Evolutionary conservation across 1,140 invertebrate genomes (phyloP), one percentile per base, ranked within the genome.

Genomic region (Bombus haemorrhoidalis): DNA sequence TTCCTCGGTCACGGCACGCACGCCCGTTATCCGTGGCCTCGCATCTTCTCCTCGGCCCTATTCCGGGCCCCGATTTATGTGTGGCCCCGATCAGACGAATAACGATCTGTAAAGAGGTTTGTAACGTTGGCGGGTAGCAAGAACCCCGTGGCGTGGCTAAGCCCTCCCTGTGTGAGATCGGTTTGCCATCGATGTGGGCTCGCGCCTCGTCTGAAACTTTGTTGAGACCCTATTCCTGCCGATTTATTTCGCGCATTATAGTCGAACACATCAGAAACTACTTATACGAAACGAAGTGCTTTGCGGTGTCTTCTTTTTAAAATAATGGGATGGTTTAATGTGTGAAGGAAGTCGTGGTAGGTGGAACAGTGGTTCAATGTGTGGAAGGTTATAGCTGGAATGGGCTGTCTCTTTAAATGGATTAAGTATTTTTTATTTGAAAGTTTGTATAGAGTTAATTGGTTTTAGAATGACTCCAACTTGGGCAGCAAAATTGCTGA

Each of bases 41-140:
- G n/a, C 41, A 22, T 69, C 64, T 47, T 39, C 4, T 25, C 37
- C 9, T 22, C n/a, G 28, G 3, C 68, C 53, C n/a, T 37, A 64
- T 82, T 80, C 83, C 89, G 47, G 43, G 28, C 28, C 3, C 82
- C 89, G 89, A 91, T 90, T 91, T 93, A 95, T 94, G 93, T 93
- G 92, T 94, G 93, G 93, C 93, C 92, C 90, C 86, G 90, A 91
- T 92, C 90, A 90, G 86, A 92, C 92, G 92, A 94, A 93, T 95
- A 95, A 95, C 94, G 93, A 95, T 95, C 94, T 95, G 94, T 95
- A 95, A 95, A 94, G 94, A 94, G 93, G 94, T 95, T 94, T 94
- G 93, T 94, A 94, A 92, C 94, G 93, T 94, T 95, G 93, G 92
- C 92, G 93, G 90, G 93, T 92, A 94, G 93, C 91, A 90, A 93